Conservation (phyloP, 2,888 invertebrate genomes). For the Pinctada fucata region DNA sequence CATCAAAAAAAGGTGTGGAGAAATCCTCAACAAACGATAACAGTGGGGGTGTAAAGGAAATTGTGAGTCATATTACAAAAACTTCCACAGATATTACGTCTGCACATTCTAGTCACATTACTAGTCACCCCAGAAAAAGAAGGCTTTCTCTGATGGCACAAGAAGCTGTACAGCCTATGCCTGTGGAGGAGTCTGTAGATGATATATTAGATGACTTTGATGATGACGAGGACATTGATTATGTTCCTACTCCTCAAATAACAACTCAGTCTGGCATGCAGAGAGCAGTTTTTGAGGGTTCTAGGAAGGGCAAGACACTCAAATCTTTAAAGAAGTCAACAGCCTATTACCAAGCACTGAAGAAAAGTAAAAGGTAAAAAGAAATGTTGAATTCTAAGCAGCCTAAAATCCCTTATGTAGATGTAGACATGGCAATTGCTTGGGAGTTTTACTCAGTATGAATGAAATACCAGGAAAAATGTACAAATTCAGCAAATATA, state of each 20-base stretch:
- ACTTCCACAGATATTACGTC: not conserved
- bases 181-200: constrained; percentile 8
- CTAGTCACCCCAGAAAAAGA: constrained; percentile 24
- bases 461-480: too few species aligned
- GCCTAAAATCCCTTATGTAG: too few species aligned
- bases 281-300: constrained; percentile 26
- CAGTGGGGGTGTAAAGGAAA: not conserved
- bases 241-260: constrained; percentile 11
- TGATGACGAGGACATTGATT: constrained; percentile 24
- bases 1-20: not conserved
- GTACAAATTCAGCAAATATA: too few species aligned
- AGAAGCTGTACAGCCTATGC: not conserved
- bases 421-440: not conserved
- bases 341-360: not conserved
- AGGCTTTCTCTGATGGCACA: constrained; percentile 21
- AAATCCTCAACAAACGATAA: constrained; percentile 5
- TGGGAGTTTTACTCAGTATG: too few species aligned
- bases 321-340: constrained; percentile 30
- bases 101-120: not conserved
- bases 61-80: not conserved
- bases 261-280: constrained; percentile 30
- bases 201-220: constrained; percentile 1
- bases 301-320: constrained; percentile 27
- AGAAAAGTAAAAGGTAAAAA: not conserved
- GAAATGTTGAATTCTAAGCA: too few species aligned